Conservation (phyloP, 1,140 invertebrate genomes). For the Eumeta japonica region DNA sequence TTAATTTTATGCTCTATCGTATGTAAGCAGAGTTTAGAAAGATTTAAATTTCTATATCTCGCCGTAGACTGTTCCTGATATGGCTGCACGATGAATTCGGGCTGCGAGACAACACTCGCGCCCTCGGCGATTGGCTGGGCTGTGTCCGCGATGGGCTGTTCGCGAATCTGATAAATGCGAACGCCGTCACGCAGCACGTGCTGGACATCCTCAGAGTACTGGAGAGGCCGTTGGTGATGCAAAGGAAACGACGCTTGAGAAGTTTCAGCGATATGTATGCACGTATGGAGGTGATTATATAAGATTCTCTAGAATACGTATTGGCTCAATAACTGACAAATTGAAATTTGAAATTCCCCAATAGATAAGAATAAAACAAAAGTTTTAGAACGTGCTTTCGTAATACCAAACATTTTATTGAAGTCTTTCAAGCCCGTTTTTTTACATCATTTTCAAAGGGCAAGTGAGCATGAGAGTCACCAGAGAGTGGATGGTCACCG, state of each 20-base stretch:
- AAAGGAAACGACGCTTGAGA: slow-evolving; percentile 23
- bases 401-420: too few relatives aligned
- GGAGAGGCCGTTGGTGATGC: slow-evolving; percentile 36
- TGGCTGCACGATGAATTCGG: slow-evolving; percentile 42
- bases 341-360: too few relatives aligned
- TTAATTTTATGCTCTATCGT: too few relatives aligned
- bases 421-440: too few relatives aligned
- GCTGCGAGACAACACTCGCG: slow-evolving; percentile 29
- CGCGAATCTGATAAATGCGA: slow-evolving; percentile 30
- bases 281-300: slow-evolving; percentile 34
- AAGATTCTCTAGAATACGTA: too few relatives aligned
- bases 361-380: too few relatives aligned
- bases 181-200: slow-evolving; percentile 37
- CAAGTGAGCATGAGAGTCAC: too few relatives aligned
- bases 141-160: slow-evolving; percentile 39
- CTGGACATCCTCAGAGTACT: slow-evolving; percentile 33
- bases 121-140: slow-evolving; percentile 25
- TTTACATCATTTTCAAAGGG: too few relatives aligned
- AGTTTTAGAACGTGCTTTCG: too few relatives aligned
- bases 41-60: not conserved
- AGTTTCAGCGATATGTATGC: slow-evolving; percentile 45
- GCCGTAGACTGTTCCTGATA: slow-evolving; percentile 32
- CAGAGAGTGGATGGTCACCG: too few relatives aligned
- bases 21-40: too few relatives aligned
- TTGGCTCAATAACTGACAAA: too few relatives aligned